phyloP scores from a whole-genome alignment of 2,888 invertebrate species.

The Lepidocyrtoides sp. region DNA sequence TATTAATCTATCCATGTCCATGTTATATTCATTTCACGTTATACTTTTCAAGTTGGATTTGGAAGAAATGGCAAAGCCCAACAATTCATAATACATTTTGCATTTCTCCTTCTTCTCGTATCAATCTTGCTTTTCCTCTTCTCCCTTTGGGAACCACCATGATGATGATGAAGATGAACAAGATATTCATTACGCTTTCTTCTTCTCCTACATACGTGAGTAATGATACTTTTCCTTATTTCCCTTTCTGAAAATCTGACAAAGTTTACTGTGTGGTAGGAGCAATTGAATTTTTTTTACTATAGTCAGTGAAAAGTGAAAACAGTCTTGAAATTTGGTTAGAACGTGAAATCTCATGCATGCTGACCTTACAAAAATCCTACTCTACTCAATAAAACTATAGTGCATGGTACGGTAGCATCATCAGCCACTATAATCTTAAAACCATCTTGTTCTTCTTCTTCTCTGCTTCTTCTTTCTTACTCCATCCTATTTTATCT shows the following conservation, averaged over 20 bases:
- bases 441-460: conserved; percentile 39
- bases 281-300: background rate
- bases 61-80: too few relatives aligned
- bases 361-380: background rate
- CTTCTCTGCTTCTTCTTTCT: background rate
- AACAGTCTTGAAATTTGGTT: too few relatives aligned
- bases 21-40: conserved; percentile 48
- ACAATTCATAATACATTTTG: conserved; percentile 45
- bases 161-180: conserved; percentile 34
- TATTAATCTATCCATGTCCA: background rate
- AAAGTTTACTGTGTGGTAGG: background rate
- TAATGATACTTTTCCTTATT: conserved; percentile 58
- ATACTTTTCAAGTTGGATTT: conserved; percentile 37
- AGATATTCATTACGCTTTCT: conserved; percentile 68
- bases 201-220: conserved; percentile 25
- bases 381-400: background rate
- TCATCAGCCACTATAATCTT: conserved; percentile 52
- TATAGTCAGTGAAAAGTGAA: too few relatives aligned
- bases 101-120: conserved; percentile 11
- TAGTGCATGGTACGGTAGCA: too few relatives aligned
- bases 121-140: background rate
- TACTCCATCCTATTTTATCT: background rate
- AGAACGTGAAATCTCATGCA: too few relatives aligned
- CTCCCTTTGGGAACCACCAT: conserved; percentile 30
- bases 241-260: background rate